A percentile compares a stretch with the other conserved stretches of the same genome.
phyloP scores from a whole-genome alignment of 1,140 invertebrate species.

The Ephestia elutella region DNA sequence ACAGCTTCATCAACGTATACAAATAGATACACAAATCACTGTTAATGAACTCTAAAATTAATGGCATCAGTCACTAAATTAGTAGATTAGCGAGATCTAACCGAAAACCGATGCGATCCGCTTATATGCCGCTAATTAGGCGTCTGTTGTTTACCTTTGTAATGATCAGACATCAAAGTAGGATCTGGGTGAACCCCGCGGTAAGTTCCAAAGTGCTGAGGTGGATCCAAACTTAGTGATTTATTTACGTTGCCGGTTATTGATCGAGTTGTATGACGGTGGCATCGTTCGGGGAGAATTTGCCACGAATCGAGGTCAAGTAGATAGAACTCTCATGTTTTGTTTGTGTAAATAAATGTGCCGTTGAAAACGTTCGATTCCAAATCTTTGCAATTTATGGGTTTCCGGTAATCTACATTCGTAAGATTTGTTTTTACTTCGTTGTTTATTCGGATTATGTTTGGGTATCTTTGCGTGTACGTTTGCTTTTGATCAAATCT shows the following conservation, averaged over 20 bases:
- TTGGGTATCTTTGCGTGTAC: too few relatives aligned
- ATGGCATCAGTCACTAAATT: conserved; percentile 43
- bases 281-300: conserved; percentile 37
- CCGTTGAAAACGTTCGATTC: conserved; percentile 13
- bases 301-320: conserved; percentile 50
- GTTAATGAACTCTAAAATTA: conserved; percentile 31
- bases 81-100: conserved; percentile 42
- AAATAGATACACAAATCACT: conserved; percentile 18
- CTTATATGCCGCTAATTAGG: conserved; percentile 54
- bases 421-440: neutral
- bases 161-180: conserved; percentile 49
- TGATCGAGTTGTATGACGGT: conserved; percentile 43
- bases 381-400: neutral
- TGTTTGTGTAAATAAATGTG: conserved; percentile 41
- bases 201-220: conserved; percentile 19
- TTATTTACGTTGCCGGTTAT: conserved; percentile 57
- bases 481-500: too few relatives aligned
- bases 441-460: neutral
- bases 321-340: conserved; percentile 33
- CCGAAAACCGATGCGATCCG: conserved; percentile 43
- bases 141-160: conserved; percentile 45
- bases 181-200: conserved; percentile 17
- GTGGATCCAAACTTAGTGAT: conserved; percentile 47
- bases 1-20: conserved; percentile 7
- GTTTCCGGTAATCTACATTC: neutral